These are phyloP conservation scores for Camponotus fellah DNA, from an alignment of 2,888 invertebrate genomes.

Conservation along the genomic window DNA sequence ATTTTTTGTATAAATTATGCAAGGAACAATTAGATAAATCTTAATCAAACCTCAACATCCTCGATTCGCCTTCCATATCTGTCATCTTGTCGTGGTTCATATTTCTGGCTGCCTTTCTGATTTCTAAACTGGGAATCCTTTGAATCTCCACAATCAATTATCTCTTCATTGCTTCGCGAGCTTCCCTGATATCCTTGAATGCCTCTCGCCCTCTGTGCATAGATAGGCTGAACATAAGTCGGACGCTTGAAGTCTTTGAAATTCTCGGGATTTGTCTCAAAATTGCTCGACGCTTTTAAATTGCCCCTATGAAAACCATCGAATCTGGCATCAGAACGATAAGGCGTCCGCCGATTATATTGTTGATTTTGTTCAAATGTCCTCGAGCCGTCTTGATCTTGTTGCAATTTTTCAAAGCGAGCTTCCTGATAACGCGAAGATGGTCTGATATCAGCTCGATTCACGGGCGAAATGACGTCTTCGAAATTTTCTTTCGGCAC, in stretches of 20 bases:
- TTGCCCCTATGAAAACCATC: not conserved
- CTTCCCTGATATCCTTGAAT: not conserved
- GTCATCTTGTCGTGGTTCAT: not conserved
- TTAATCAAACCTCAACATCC: constrained; percentile 44
- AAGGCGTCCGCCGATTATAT: not conserved
- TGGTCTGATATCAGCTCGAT: constrained; percentile 29
- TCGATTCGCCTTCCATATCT: constrained; percentile 54
- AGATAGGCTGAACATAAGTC: constrained; percentile 69
- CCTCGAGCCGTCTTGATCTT: constrained; percentile 3
- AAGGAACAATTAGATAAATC: not conserved
- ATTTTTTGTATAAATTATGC: not conserved
- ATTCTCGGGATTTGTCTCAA: constrained; percentile 1
- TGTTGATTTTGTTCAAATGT: constrained; percentile 29
- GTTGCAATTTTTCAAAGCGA: constrained; percentile 52
- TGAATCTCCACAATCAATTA: constrained; percentile 62
- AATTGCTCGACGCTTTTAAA: not conserved
- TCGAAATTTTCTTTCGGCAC: constrained; percentile 62
- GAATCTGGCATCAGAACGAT: not conserved
- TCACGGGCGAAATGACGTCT: constrained; percentile 58
- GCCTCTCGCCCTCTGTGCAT: constrained; percentile 62
- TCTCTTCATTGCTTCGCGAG: constrained; percentile 20
- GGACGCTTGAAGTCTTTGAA: constrained; percentile 38
- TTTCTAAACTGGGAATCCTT: not conserved
- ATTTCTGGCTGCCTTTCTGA: not conserved
- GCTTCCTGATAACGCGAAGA: constrained; percentile 36